Base-by-base conservation (phyloP, 2,888 invertebrate species). In the Scaeva pyrastri region DNA sequence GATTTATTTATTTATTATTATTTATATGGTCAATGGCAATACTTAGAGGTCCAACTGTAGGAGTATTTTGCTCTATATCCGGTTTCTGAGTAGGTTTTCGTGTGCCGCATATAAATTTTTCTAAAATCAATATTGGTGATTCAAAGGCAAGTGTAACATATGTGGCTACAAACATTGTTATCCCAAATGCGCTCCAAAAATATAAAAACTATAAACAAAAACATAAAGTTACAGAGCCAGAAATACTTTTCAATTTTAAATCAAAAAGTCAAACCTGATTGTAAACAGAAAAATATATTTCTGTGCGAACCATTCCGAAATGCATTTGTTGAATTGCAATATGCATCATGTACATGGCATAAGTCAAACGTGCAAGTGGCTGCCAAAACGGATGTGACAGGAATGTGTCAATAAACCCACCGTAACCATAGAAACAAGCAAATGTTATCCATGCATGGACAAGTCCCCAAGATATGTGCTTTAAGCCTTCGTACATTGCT, bases 391-490 rank as follows among this genome's bases (percentile, higher is more conserved):
- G 50, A 43, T 83, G 72, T 1, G 88, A 81, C 10, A 88, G 64
- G 48, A 89, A 60, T 19, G 52, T 62, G 55, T 89, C 88, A 3
- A 89, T 23, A 16, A 74, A 56, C 19, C 88, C 88, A 12, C 88
- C 89, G 71, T 86, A 82, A 3, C 87, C 88, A 56, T 80, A 83
- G 21, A 64, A 71, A 16, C 89, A 89, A 7, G 88, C 84, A 64
- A 88, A 89, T 16, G 88, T 81, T 19, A 89, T 87, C 88, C 88
- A 89, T 5, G 78, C 60, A 7, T 88, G 31, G 1, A 83, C 64
- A 0, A 88, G 36, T 2, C 85, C 62, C 88, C 88, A 89, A 11
- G 76, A 48, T 12, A 85, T 64, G 19, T 88, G 77, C 23, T 77
- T 78, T 12, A 88, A 73, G 4, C 87, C 48, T 23, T 84, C 85